Base-by-base conservation (phyloP, 2,797 vertebrate species). In the Sebastes matsubarae region DNA sequence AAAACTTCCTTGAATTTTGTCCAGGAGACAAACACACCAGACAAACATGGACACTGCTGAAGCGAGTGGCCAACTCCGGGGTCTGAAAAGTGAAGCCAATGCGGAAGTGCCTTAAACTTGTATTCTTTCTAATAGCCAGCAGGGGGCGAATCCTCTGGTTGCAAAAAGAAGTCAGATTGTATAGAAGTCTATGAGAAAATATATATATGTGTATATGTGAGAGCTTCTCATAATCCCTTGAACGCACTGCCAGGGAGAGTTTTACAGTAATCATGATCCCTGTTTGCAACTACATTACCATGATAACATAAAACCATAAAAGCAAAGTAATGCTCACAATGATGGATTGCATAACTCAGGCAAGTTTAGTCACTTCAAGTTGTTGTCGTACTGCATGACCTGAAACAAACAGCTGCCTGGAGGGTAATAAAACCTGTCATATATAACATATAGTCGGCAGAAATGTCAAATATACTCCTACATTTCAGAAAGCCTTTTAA, bases 241-340 rank as follows among this genome's bases (percentile, higher is more conserved):
- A 77, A 77, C 2, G 32, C 36, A 74, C 69, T 61, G 70, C 30
- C 1, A 54, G 70, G 57, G 38, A 77, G 30, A 68, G 22, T 54
- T 58, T 75, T 42, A 69, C 36, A 52, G 27, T 38, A 64, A 68
- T 22, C 13, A 64, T 55, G 6, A 1, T 42, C n/a, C 25, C 8
- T 64, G 24, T 75, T 59, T 73, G 22, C 20, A 61, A 9, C 30
- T 38, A 11, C 42, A 60, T 54, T 55, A 42, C 11, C 32, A 54
- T 18, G 42, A 63, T 46, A 65, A 46, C 30, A 59, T 69, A 65
- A 75, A 70, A 58, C 36, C 69, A 64, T 64, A 24, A 75, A 74
- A 70, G 36, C 36, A 60, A 34, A 2, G 4, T 34, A 27, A 57
- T 63, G 46, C 36, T 50, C 13, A 38, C n/a, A 18, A 10, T 50